These are phyloP conservation scores for Coendou prehensilis DNA, from an alignment of 2,797 vertebrate species.

Conservation along the genomic window DNA sequence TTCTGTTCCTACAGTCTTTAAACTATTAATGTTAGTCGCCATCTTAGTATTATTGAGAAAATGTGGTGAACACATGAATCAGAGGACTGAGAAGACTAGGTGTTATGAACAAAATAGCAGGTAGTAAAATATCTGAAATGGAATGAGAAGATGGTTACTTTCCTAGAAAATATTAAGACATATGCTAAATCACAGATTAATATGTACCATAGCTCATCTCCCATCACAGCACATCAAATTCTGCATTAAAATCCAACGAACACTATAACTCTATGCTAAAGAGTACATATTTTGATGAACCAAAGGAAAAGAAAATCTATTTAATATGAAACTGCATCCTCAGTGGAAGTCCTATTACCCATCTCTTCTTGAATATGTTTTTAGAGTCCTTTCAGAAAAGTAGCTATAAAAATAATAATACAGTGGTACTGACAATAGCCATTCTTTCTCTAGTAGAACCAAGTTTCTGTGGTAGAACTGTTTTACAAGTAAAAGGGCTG, in stretches of 20 bases:
- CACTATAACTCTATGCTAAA: background rate
- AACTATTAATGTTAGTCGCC: background rate
- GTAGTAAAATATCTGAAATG: background rate
- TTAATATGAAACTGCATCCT: background rate
- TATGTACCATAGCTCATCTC: background rate
- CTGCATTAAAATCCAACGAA: conserved; percentile 21
- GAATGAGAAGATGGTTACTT: background rate
- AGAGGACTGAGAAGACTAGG: background rate
- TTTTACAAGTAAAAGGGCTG: background rate
- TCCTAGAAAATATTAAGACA: background rate
- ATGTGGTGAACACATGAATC: background rate
- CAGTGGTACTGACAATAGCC: background rate
- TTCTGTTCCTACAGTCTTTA: conserved; percentile 3
- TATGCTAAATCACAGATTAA: background rate
- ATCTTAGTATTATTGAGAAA: conserved; percentile 6
- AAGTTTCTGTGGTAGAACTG: background rate
- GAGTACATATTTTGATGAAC: background rate
- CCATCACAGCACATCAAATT: background rate
- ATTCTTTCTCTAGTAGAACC: background rate
- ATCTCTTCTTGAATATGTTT: background rate
- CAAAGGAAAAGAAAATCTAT: conserved; percentile 22
- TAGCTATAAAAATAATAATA: background rate
- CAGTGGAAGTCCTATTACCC: background rate
- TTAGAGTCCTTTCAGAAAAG: conserved; percentile 2
- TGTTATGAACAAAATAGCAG: background rate